Conservation (phyloP, 2,888 invertebrate genomes). For the Drosophila atroscutellata region DNA sequence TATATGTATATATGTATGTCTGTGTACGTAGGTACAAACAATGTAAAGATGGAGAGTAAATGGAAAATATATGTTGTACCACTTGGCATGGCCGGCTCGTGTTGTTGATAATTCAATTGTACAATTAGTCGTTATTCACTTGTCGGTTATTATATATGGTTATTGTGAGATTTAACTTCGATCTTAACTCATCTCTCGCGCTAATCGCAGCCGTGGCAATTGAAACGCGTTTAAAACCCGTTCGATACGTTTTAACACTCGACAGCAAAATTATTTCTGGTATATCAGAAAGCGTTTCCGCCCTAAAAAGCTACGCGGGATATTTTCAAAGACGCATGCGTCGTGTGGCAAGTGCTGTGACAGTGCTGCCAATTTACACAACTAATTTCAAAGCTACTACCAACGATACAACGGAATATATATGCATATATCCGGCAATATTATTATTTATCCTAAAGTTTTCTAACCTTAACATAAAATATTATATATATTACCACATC, state of each 20-base stretch:
- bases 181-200: constrained; percentile 46
- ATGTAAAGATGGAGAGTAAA: constrained; percentile 7
- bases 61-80: constrained; percentile 22
- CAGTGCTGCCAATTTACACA: constrained; percentile 29
- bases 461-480: not conserved
- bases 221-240: constrained; percentile 81
- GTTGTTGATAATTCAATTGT: constrained; percentile 14
- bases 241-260: constrained; percentile 80
- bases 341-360: constrained; percentile 2
- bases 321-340: constrained; percentile 63
- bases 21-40: constrained; percentile 2
- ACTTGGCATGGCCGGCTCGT: constrained; percentile 48
- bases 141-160: constrained; percentile 5
- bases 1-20: not conserved
- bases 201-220: constrained; percentile 46
- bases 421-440: not conserved
- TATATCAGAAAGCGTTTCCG: constrained; percentile 84
- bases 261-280: constrained; percentile 82
- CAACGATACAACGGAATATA: not conserved
- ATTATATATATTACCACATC: not conserved
- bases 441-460: not conserved
- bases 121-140: constrained; percentile 24
- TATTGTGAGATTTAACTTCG: constrained; percentile 12
- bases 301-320: constrained; percentile 75
- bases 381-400: constrained; percentile 11